These are phyloP conservation scores for Carassius carassius DNA, from an alignment of 2,113 vertebrate species.

Conservation along the genomic window DNA sequence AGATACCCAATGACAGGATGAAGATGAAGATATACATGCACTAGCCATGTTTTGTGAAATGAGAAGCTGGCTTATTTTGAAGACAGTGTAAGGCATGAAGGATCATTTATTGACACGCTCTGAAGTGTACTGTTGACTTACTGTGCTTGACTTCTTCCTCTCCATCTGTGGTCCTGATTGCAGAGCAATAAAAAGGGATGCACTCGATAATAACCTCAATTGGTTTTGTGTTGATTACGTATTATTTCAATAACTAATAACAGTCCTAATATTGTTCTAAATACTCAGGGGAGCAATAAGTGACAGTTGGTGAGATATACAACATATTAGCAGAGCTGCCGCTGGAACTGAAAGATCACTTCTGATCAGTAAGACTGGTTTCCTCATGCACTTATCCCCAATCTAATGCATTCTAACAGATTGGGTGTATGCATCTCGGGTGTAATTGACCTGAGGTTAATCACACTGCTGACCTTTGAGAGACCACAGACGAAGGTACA, in stretches of 20 bases:
- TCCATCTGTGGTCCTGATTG: constrained; percentile 13
- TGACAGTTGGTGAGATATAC: constrained; percentile 3
- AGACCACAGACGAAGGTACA: neutral
- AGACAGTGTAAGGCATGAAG: constrained; percentile 31
- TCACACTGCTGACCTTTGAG: constrained; percentile 27
- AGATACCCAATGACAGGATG: neutral
- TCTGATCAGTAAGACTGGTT: neutral
- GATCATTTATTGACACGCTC: constrained; percentile 15
- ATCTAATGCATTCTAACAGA: constrained; percentile 23
- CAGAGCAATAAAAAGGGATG: constrained; percentile 34
- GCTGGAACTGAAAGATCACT: constrained; percentile 3
- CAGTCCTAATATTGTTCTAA: constrained; percentile 26
- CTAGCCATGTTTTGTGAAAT: neutral
- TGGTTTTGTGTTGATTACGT: constrained; percentile 31
- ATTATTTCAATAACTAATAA: constrained; percentile 47
- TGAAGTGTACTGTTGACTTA: constrained; percentile 14
- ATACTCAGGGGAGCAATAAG: constrained; percentile 42
- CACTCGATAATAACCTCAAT: constrained; percentile 12
- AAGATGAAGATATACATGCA: neutral
- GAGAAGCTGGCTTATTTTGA: constrained; percentile 4
- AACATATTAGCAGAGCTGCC: constrained; percentile 31
- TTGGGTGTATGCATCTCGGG: constrained; percentile 11
- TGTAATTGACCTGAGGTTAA: constrained; percentile 41
- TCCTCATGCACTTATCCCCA: constrained; percentile 18
- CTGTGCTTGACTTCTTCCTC: constrained; percentile 25